phyloP scores from a whole-genome alignment of 2,888 invertebrate genomes.

The Gastrophysa polygoni region DNA sequence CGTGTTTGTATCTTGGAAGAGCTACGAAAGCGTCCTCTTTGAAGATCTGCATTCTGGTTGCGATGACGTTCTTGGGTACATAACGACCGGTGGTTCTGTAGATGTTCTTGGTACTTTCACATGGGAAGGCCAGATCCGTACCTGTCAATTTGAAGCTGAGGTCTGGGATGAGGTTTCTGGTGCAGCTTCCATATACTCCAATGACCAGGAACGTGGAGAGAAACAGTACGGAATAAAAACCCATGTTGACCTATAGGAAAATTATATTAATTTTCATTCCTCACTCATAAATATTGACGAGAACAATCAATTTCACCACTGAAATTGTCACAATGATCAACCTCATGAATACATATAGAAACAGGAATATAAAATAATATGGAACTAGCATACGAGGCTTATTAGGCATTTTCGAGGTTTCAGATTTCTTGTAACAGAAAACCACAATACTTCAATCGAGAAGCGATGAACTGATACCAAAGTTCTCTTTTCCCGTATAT shows the following conservation, averaged over 20 bases:
- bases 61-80: constrained; percentile 65
- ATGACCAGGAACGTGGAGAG: constrained; percentile 31
- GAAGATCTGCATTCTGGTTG: constrained; percentile 65
- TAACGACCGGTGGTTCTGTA: constrained; percentile 65
- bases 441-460: no score
- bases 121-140: constrained; percentile 43
- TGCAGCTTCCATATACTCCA: constrained; percentile 34
- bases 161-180: constrained; percentile 46
- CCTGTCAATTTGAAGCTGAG: constrained; percentile 47
- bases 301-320: no score
- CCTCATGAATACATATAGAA: no score
- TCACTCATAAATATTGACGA: no score
- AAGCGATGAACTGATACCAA: no score
- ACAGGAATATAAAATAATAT: no score
- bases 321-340: no score
- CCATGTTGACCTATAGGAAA: constrained; percentile 32
- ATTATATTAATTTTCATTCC: no score
- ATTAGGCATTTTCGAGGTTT: no score
- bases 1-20: constrained; percentile 66
- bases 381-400: no score
- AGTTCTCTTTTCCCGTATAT: no score
- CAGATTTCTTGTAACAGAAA: no score
- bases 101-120: constrained; percentile 61
- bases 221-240: constrained; percentile 27
- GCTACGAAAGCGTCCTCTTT: constrained; percentile 64